Evolutionary conservation across 2,888 invertebrate genomes (phyloP).

Genomic region (Hetaerina titia): DNA sequence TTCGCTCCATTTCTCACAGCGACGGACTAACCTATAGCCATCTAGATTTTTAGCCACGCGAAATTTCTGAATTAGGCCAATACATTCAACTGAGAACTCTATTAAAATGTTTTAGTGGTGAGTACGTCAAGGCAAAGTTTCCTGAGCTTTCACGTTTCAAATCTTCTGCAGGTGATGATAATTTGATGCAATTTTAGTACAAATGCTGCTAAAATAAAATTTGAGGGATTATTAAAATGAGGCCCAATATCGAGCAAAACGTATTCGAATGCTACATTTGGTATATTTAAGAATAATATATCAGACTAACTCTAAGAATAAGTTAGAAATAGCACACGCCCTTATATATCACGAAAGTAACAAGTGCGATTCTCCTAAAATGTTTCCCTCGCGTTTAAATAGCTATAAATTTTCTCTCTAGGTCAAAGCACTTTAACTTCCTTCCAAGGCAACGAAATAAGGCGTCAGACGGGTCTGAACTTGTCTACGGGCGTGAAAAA

Average conservation of each 20-base stretch:
- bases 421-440: constrained; percentile 55
- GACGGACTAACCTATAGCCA: not conserved
- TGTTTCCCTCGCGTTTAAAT: constrained; percentile 30
- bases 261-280: not conserved
- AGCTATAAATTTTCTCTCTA: constrained; percentile 47
- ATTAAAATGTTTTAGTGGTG: not conserved
- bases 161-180: no score
- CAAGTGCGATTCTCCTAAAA: not conserved
- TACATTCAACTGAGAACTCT: not conserved
- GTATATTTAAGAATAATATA: no score
- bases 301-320: not conserved
- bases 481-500: not conserved
- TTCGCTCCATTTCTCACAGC: not conserved
- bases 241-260: not conserved
- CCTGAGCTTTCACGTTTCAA: not conserved
- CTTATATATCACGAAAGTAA: not conserved
- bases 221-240: not conserved
- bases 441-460: not conserved
- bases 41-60: not conserved
- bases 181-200: no score
- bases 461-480: not conserved
- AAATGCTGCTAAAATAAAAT: no score
- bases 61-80: not conserved
- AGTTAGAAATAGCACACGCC: not conserved
- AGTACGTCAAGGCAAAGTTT: not conserved